Conservation (phyloP, 2,888 invertebrate species). For the Orgyia antiqua region DNA sequence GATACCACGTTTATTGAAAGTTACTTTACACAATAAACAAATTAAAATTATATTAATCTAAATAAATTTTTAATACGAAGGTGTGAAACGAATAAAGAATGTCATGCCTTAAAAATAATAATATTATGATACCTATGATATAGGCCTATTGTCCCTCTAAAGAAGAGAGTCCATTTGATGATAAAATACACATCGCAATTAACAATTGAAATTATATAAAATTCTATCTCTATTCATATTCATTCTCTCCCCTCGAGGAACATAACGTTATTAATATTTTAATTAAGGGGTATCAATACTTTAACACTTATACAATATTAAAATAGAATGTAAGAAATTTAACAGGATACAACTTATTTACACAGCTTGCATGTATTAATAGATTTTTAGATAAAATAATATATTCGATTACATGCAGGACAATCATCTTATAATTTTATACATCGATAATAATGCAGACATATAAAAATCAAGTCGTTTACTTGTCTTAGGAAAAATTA, state of each 20-base stretch:
- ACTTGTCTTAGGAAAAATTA: constrained; percentile 18
- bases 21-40: constrained; percentile 16
- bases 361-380: constrained; percentile 35
- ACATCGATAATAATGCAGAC: constrained; percentile 19
- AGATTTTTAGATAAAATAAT: constrained; percentile 24
- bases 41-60: constrained; percentile 15
- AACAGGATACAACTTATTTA: constrained; percentile 76
- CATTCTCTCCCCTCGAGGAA: constrained; percentile 50
- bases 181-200: constrained; percentile 8
- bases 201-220: neutral
- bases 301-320: constrained; percentile 73
- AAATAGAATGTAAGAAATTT: constrained; percentile 77
- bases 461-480: constrained; percentile 18
- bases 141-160: constrained; percentile 56
- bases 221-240: neutral
- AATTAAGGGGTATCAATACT: constrained; percentile 67
- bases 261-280: constrained; percentile 37
- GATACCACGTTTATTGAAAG: constrained; percentile 35
- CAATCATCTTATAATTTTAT: neutral
- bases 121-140: constrained; percentile 42
- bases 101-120: constrained; percentile 40
- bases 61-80: constrained; percentile 10
- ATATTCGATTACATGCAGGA: constrained; percentile 21
- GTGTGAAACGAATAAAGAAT: constrained; percentile 19
- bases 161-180: constrained; percentile 36